Percentiles rank a stretch among this genome's conserved stretches.
Conservation (phyloP, 2,888 invertebrate species). For the Eristalis intricaria region DNA sequence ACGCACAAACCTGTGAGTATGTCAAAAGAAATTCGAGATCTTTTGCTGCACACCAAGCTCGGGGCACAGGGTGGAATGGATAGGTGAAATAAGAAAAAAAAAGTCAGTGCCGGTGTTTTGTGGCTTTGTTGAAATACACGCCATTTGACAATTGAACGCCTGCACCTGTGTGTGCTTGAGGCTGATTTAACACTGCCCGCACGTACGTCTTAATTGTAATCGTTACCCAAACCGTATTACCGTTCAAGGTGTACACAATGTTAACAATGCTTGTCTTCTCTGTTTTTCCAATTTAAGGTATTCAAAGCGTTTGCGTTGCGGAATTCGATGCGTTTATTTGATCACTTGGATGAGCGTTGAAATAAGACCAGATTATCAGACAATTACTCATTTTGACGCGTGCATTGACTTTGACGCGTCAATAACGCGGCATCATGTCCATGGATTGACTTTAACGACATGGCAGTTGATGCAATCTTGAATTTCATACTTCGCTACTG, state of each 20-base stretch:
- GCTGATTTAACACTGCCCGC: constrained; percentile 18
- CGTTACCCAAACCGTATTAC: not conserved
- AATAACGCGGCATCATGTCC: not conserved
- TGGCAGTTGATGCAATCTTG: not conserved
- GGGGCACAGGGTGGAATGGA: not conserved
- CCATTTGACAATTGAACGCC: constrained; percentile 23
- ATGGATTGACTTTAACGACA: not conserved
- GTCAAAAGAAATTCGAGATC: constrained; percentile 41
- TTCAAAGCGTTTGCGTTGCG: constrained; percentile 17
- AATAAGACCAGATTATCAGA: not conserved
- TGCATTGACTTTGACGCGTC: not conserved
- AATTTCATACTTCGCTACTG: not conserved
- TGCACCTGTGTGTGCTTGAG: not conserved
- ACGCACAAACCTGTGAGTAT: not conserved
- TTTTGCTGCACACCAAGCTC: constrained; percentile 28
- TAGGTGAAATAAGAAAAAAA: not conserved
- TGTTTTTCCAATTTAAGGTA: not conserved
- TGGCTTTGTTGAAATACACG: constrained; percentile 19
- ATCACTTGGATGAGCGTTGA: not conserved
- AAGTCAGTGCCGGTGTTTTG: constrained; percentile 10
- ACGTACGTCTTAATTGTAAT: constrained; percentile 41
- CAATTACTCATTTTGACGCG: not conserved
- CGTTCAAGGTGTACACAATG: not conserved
- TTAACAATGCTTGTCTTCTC: not conserved
- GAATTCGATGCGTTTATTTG: constrained; percentile 8